These are phyloP conservation scores for Embidobia sp. DNA, from an alignment of 2,888 invertebrate species.

Conservation along the genomic window DNA sequence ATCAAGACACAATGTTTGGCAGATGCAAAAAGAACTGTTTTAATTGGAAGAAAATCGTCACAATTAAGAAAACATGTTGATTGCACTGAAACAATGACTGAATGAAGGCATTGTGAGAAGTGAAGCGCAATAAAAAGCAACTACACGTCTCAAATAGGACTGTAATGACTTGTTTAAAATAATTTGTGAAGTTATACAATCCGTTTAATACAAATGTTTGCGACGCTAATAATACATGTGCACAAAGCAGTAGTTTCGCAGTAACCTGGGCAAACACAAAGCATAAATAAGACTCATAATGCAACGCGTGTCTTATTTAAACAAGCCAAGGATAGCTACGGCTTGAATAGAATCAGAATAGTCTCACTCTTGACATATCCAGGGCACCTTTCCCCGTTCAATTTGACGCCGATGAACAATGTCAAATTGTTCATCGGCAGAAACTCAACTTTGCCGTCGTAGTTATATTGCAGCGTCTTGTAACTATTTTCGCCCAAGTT, in stretches of 20 bases:
- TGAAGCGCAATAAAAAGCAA: too few species aligned
- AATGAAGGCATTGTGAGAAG: too few species aligned
- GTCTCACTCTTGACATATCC: conserved; percentile 13
- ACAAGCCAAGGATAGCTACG: conserved; percentile 13
- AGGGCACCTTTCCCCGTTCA: not conserved
- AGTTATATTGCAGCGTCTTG: conserved; percentile 35
- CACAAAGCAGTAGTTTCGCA: not conserved
- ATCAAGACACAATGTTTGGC: too few species aligned
- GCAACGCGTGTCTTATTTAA: conserved; percentile 6
- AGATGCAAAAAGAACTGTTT: too few species aligned
- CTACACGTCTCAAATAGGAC: too few species aligned
- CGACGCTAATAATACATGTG: not conserved
- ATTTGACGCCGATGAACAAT: conserved; percentile 30
- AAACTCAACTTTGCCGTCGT: conserved; percentile 28
- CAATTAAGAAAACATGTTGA: too few species aligned
- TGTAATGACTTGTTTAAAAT: not conserved
- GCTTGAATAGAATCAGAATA: conserved; percentile 45
- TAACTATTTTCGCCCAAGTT: conserved; percentile 52
- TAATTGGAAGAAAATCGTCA: too few species aligned
- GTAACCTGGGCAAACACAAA: not conserved
- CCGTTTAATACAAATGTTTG: conserved; percentile 7
- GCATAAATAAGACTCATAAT: conserved; percentile 22
- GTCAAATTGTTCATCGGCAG: conserved; percentile 36
- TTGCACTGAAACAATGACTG: too few species aligned
- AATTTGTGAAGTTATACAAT: not conserved